phyloP scores from a whole-genome alignment of 2,888 invertebrate species.

The Perdita meconis region DNA sequence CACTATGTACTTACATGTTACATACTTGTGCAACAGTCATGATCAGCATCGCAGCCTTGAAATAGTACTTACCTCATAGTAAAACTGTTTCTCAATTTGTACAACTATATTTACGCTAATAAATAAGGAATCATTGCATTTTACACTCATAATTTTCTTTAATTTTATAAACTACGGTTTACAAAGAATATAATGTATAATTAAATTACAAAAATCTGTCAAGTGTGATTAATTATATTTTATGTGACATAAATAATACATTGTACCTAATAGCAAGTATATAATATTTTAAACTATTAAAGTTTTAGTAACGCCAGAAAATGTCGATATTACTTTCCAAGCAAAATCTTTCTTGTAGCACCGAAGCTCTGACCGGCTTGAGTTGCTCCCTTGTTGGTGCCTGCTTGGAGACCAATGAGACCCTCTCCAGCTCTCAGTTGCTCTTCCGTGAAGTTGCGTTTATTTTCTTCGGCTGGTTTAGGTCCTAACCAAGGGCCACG shows the following conservation, averaged over 20 bases:
- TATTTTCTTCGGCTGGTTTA: conserved; percentile 92
- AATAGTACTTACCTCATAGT: too few species aligned
- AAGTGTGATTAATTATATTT: not conserved
- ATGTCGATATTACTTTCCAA: conserved; percentile 88
- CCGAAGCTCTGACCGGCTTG: conserved; percentile 95
- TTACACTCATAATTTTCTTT: too few species aligned
- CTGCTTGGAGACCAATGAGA: conserved; percentile 95
- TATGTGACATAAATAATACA: not conserved
- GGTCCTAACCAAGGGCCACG: conserved; percentile 93
- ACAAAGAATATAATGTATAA: not conserved
- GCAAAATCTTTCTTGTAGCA: conserved; percentile 92
- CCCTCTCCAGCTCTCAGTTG: conserved; percentile 92
- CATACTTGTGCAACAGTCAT: too few species aligned
- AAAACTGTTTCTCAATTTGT: too few species aligned
- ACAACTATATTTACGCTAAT: too few species aligned
- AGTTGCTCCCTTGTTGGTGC: conserved; percentile 93
- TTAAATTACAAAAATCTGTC: conserved; percentile 7
- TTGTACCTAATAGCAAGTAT: not conserved
- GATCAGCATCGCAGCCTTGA: too few species aligned
- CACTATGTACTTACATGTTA: conserved; percentile 1
- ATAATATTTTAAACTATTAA: conserved; percentile 10
- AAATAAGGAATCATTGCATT: too few species aligned
- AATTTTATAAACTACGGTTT: too few species aligned
- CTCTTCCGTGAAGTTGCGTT: conserved; percentile 87
- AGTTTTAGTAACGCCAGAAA: not conserved